phyloP scores from a whole-genome alignment of 2,113 vertebrate species.

The Ptyas mucosa region DNA sequence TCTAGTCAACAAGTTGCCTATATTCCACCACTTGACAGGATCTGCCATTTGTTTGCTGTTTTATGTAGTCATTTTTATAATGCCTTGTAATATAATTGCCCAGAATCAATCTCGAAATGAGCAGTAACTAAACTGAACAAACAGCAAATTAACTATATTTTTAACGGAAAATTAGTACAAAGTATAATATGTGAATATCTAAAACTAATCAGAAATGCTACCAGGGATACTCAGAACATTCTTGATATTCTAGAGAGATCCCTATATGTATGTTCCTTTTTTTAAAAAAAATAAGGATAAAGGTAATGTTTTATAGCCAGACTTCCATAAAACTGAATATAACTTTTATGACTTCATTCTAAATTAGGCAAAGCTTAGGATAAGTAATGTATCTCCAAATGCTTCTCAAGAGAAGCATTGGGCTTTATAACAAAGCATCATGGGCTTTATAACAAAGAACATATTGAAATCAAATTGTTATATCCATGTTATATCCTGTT shows the following conservation, averaged over 20 bases:
- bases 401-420: not conserved
- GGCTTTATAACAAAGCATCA: not conserved
- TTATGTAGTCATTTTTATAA: not conserved
- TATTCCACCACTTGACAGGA: not conserved
- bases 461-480: not conserved
- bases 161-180: not conserved
- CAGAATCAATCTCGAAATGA: not conserved
- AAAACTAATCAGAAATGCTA: not conserved
- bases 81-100: not conserved
- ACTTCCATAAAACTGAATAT: not conserved
- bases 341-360: not conserved
- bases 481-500: not conserved
- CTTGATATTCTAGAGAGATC: too few species aligned
- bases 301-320: not conserved
- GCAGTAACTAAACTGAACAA: not conserved
- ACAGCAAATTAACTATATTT: not conserved
- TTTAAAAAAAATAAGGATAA: not conserved
- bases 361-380: not conserved
- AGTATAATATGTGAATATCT: fast-evolving
- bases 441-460: not conserved
- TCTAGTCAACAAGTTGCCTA: not conserved
- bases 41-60: not conserved
- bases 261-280: not conserved
- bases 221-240: not conserved
- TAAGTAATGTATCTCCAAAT: not conserved